Percentiles rank a stretch among this genome's conserved stretches.
phyloP scores from a whole-genome alignment of 2,888 invertebrate genomes.

The Sepiola atlantica region DNA sequence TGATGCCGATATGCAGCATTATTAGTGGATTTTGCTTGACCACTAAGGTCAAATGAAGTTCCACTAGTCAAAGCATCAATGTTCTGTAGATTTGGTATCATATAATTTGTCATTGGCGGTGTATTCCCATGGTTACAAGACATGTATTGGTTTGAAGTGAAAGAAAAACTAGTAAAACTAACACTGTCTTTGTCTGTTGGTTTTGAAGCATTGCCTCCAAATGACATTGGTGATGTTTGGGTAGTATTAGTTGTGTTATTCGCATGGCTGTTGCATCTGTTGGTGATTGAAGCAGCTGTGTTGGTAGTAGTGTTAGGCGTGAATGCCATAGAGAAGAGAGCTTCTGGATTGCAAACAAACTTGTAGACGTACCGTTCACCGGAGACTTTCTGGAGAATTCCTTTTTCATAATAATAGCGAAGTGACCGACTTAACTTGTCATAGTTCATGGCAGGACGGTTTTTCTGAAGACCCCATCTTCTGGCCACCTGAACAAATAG shows the following conservation, averaged over 20 bases:
- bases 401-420: conserved; percentile 97
- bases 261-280: background rate
- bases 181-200: conserved; percentile 56
- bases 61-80: conserved; percentile 22
- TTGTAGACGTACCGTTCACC: conserved; percentile 97
- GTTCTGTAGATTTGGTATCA: conserved; percentile 44
- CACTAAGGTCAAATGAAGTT: background rate
- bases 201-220: background rate
- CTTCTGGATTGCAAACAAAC: conserved; percentile 92
- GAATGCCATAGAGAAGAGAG: conserved; percentile 74
- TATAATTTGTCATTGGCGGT: conserved; percentile 49
- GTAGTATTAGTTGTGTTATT: background rate
- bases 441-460: conserved; percentile 97
- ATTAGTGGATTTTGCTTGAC: background rate
- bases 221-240: background rate
- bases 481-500: conserved; percentile 86
- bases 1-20: conserved; percentile 58
- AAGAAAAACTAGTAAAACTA: conserved; percentile 15
- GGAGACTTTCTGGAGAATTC: conserved; percentile 96
- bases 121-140: conserved; percentile 40
- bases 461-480: conserved; percentile 96
- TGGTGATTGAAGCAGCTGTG: conserved; percentile 35
- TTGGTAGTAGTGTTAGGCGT: conserved; percentile 51
- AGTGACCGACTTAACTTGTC: conserved; percentile 94
- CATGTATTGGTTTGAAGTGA: background rate